A percentile compares a stretch with the other conserved stretches of the same genome.
These are phyloP conservation scores for Stichopus horrens DNA, from an alignment of 53 echinoderm and acorn worm genomes.

Conservation along the genomic window DNA sequence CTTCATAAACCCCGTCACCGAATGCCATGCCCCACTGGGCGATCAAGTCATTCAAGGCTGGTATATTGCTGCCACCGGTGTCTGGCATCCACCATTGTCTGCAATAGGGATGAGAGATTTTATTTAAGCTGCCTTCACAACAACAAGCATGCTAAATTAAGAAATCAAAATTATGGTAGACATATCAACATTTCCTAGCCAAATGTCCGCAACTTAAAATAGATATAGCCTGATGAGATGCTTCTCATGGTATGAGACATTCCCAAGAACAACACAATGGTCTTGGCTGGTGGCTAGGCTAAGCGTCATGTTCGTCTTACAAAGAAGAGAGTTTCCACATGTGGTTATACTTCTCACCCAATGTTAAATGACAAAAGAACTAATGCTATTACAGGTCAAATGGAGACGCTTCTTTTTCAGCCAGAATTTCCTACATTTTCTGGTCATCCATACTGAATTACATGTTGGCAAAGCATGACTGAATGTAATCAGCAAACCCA, in stretches of 20 bases:
- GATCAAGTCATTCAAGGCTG: slow-evolving; percentile 91
- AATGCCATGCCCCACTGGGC: slow-evolving; percentile 97
- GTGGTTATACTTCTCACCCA: too few species aligned
- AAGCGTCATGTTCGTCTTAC: too few species aligned
- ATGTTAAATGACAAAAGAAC: too few species aligned
- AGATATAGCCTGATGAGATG: not conserved
- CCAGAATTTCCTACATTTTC: too few species aligned
- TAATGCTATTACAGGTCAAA: too few species aligned
- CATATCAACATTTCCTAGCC: not conserved
- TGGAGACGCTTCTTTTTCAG: too few species aligned
- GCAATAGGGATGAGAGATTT: slow-evolving; percentile 21
- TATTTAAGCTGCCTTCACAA: too few species aligned
- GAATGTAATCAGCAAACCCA: too few species aligned
- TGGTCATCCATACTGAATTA: too few species aligned
- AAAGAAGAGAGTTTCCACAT: too few species aligned
- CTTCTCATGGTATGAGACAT: not conserved
- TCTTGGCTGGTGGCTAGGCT: too few species aligned
- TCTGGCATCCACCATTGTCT: slow-evolving; percentile 99
- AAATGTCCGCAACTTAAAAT: not conserved
- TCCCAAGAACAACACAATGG: not conserved
- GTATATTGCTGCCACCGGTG: slow-evolving; percentile 95
- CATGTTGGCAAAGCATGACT: too few species aligned
- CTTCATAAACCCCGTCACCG: slow-evolving; percentile 91
- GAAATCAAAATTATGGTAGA: not conserved
- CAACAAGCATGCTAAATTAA: not conserved